Percentiles rank a stretch among this genome's conserved stretches.
Evolutionary conservation across 2,113 vertebrate species (phyloP).

Genomic region (Oncorhynchus keta): DNA sequence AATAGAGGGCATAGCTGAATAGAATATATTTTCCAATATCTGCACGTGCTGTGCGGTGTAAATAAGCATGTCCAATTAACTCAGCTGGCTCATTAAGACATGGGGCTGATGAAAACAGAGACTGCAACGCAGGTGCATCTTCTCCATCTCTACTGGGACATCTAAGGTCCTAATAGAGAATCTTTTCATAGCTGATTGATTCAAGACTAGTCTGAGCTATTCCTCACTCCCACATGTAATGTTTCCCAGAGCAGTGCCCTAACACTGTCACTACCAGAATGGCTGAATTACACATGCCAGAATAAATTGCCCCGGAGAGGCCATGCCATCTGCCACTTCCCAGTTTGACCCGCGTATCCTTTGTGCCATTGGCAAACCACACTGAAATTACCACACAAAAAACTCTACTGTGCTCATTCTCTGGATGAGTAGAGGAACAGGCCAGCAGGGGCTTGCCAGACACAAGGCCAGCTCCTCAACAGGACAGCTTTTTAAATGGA

Average conservation of each 20-base stretch:
- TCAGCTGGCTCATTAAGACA: background rate
- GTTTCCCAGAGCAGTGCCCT: background rate
- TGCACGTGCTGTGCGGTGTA: conserved; percentile 14
- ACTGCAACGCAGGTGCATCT: background rate
- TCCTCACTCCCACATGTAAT: background rate
- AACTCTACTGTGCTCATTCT: conserved; percentile 13
- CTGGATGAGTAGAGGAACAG: conserved; percentile 26
- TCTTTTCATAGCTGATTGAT: background rate
- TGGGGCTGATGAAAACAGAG: background rate
- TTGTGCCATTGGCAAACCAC: conserved; percentile 22
- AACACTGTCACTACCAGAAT: conserved; percentile 27
- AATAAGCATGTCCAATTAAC: conserved; percentile 25
- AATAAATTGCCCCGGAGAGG: conserved; percentile 34
- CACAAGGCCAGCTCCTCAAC: conserved; percentile 3
- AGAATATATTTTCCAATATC: conserved; percentile 28
- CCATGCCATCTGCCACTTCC: conserved; percentile 51
- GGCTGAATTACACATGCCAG: conserved; percentile 5
- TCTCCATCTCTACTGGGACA: background rate
- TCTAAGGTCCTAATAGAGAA: conserved; percentile 1
- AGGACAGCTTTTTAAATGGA: conserved; percentile 17
- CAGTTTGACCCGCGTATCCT: conserved; percentile 43
- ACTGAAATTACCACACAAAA: conserved; percentile 24
- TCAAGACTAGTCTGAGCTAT: background rate
- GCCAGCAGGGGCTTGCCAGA: conserved; percentile 22
- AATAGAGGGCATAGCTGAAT: conserved; percentile 25